A percentile compares a stretch with the other conserved stretches of the same genome.
These are phyloP conservation scores for Xenentodon cancila DNA, from an alignment of 2,797 vertebrate genomes.

Conservation along the genomic window DNA sequence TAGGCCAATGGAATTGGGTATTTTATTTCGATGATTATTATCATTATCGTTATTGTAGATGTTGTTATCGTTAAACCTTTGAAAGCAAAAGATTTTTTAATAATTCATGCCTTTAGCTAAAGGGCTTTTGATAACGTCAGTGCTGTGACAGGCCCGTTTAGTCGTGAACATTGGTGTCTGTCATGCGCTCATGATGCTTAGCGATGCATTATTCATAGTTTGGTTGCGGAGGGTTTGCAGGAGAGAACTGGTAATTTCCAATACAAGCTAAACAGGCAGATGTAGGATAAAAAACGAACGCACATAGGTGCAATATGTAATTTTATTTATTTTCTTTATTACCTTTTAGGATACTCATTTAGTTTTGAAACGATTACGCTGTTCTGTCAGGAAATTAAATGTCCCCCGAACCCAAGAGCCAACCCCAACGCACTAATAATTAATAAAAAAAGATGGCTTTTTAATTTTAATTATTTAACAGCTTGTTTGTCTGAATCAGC, in stretches of 20 bases:
- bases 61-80: slow-evolving; percentile 29
- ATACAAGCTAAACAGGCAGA: slow-evolving; percentile 61
- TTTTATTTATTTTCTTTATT: background rate
- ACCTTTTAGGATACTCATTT: slow-evolving; percentile 1
- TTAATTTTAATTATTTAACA: slow-evolving; percentile 24
- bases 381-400: slow-evolving; percentile 33
- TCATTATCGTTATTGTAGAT: slow-evolving; percentile 35
- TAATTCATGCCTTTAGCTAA: slow-evolving; percentile 67
- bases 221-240: slow-evolving; percentile 71
- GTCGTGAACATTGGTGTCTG: slow-evolving; percentile 66
- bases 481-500: too few species aligned
- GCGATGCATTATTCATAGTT: slow-evolving; percentile 77
- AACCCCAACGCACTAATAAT: slow-evolving; percentile 26
- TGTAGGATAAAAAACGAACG: slow-evolving; percentile 34
- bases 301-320: background rate
- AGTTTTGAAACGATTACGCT: slow-evolving; percentile 22
- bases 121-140: slow-evolving; percentile 73
- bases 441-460: slow-evolving; percentile 31
- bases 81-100: slow-evolving; percentile 49
- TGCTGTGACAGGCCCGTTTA: slow-evolving; percentile 78
- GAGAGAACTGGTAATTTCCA: slow-evolving; percentile 66
- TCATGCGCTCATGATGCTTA: slow-evolving; percentile 58
- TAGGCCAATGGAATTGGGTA: slow-evolving; percentile 23
- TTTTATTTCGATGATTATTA: slow-evolving; percentile 17
- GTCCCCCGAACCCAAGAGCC: background rate